A percentile compares a stretch with the other conserved stretches of the same genome.
Evolutionary conservation across 2,113 vertebrate species (phyloP).

Genomic region (Piprites chloris): DNA sequence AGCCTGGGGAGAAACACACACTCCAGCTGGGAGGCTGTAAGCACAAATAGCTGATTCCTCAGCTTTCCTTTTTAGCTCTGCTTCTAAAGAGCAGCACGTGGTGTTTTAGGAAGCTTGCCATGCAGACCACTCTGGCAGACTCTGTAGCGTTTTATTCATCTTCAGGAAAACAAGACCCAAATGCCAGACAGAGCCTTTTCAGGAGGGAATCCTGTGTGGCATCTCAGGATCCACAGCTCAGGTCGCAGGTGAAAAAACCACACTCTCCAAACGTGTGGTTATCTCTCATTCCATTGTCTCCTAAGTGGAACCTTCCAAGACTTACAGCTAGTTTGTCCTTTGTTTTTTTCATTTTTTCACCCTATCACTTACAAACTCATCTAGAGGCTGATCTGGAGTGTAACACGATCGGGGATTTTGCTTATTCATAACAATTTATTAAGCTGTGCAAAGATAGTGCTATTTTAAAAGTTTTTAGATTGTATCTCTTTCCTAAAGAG

Average conservation of each 20-base stretch:
- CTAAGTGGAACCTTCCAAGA: neutral
- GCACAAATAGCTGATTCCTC: neutral
- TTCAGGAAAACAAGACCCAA: neutral
- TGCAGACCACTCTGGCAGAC: neutral
- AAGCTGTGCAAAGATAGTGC: neutral
- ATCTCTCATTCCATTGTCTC: neutral
- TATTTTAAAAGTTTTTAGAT: neutral
- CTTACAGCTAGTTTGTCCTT: neutral
- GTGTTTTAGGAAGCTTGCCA: rapidly evolving
- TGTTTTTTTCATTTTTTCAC: neutral
- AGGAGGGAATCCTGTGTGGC: neutral
- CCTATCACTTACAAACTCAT: neutral
- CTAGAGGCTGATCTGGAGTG: neutral
- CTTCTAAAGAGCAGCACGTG: neutral
- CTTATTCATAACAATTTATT: neutral
- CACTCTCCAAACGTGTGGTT: neutral
- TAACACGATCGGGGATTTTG: neutral
- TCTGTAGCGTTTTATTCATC: neutral
- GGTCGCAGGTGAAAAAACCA: neutral
- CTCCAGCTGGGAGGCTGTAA: neutral
- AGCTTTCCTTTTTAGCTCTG: neutral
- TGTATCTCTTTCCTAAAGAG: neutral
- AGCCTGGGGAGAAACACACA: neutral
- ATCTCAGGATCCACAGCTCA: neutral
- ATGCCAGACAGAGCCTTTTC: neutral